These are phyloP conservation scores for Andrena fulva DNA, from an alignment of 2,888 invertebrate species.

Conservation along the genomic window DNA sequence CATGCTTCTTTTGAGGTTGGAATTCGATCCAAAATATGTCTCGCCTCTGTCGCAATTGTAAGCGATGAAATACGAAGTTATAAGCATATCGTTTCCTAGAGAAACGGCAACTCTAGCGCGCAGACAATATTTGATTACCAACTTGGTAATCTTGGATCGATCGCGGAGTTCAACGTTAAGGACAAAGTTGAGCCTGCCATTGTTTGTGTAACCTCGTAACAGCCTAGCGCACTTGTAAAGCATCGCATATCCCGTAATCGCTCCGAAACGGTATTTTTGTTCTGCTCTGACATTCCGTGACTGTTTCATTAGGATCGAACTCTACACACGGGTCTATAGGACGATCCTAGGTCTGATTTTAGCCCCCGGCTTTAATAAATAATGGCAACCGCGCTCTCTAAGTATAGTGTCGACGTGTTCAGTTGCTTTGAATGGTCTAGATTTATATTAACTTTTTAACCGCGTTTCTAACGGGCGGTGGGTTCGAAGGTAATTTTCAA, in stretches of 20 bases:
- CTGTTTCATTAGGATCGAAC: neutral
- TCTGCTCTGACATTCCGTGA: neutral
- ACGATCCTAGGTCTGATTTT: neutral
- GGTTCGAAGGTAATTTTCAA: too few relatives aligned
- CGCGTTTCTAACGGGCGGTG: too few relatives aligned
- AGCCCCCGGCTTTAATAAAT: neutral
- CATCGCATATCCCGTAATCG: slow-evolving; percentile 2
- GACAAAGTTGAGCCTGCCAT: neutral
- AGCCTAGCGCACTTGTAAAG: slow-evolving; percentile 19
- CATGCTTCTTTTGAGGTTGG: too few relatives aligned
- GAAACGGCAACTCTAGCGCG: neutral
- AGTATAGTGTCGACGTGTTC: neutral
- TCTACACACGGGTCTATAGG: neutral
- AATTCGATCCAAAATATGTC: too few relatives aligned
- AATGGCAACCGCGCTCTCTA: neutral
- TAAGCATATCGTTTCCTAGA: too few relatives aligned
- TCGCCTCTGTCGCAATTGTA: too few relatives aligned
- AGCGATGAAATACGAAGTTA: too few relatives aligned
- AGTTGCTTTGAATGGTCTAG: neutral
- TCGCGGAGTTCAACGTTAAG: slow-evolving; percentile 18
- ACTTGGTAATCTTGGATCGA: slow-evolving; percentile 2
- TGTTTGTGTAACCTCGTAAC: neutral
- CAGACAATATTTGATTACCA: neutral
- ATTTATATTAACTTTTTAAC: too few relatives aligned
- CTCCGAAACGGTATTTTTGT: neutral